Base-by-base conservation (phyloP, 2,797 vertebrate genomes). In the Dipus sagitta region DNA sequence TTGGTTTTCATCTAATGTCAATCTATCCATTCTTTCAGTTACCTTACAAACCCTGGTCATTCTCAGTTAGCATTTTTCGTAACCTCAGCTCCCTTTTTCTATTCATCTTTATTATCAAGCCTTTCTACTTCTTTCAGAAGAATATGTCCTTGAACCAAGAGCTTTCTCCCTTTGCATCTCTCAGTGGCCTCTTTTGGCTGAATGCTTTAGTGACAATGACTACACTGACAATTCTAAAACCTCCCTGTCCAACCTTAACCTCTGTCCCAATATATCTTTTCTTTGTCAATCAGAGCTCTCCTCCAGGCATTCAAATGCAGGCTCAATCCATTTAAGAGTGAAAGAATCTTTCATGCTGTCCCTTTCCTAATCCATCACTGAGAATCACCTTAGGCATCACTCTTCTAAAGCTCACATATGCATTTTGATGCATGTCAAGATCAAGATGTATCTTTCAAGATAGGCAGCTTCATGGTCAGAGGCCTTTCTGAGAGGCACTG, bases 251-350 rank as follows among this genome's bases (percentile, higher is more conserved):
- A 97, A 96, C 97, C 96, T 96, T 97, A 93, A 97, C 97, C 97
- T 96, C 96, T 97, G 97, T 97, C 95, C 96, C 90, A 95, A 72
- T 91, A 34, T 92, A 88, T 96, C 95, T 95, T 93, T 95, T 90
- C 54, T 85, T 92, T 96, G 97, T 96, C 96, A 95, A 91, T 97
- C 96, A 97, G 90, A 84, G 60, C 38, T 86, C 23, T 88, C 96
- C 95, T 93, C 42, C 20, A 93, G 96, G 96, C 95, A 96, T 94
- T 96, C 94, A 86, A 90, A 93, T 95, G 88, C 86, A 82, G 74
- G 88, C 83, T 82, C 86, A 64, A 95, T 96, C 92, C 94, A 95
- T 93, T 96, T 96, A 95, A 96, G 96, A 96, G 91, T 84, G 95
- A 95, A 94, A 94, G 93, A 89, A 89, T 86, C 95, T 96, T 97